A percentile compares a stretch with the other conserved stretches of the same genome.
Conservation (phyloP, 2,113 vertebrate species). For the Dromiciops gliroides region DNA sequence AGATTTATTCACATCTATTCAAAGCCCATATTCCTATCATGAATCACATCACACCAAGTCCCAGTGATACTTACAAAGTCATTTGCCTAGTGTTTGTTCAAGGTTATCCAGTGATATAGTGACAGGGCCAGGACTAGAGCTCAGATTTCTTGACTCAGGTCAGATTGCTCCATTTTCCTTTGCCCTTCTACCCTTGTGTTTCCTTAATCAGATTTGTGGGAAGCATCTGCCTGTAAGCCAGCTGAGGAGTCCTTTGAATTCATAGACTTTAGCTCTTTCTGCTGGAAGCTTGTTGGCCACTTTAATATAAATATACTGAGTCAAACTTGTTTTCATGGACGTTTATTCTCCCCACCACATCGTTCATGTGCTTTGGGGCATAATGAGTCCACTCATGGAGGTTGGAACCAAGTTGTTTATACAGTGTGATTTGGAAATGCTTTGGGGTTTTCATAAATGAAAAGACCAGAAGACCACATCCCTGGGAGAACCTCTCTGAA, state of each 20-base stretch:
- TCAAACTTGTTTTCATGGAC: neutral
- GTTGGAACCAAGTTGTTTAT: constrained; percentile 61
- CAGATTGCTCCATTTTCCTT: neutral
- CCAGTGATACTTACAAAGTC: neutral
- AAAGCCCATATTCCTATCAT: neutral
- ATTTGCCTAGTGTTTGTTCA: neutral
- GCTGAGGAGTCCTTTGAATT: constrained; percentile 58
- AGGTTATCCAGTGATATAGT: neutral
- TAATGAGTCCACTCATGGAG: constrained; percentile 44
- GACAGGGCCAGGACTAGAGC: neutral
- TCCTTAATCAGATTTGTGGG: constrained; percentile 75
- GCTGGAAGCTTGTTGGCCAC: constrained; percentile 41
- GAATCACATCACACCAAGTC: neutral
- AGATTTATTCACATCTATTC: neutral
- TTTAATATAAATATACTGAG: constrained; percentile 28
- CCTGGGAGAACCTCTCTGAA: constrained; percentile 33
- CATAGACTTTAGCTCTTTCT: neutral
- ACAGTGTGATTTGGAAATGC: constrained; percentile 62
- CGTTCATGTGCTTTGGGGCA: constrained; percentile 17
- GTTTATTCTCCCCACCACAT: neutral
- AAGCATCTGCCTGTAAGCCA: constrained; percentile 45
- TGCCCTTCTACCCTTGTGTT: neutral
- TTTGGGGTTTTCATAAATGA: constrained; percentile 66
- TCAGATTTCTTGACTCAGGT: neutral
- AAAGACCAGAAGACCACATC: constrained; percentile 47